Evolutionary conservation across 1,140 invertebrate species (phyloP).

Genomic region (Liolophura sinensis): DNA sequence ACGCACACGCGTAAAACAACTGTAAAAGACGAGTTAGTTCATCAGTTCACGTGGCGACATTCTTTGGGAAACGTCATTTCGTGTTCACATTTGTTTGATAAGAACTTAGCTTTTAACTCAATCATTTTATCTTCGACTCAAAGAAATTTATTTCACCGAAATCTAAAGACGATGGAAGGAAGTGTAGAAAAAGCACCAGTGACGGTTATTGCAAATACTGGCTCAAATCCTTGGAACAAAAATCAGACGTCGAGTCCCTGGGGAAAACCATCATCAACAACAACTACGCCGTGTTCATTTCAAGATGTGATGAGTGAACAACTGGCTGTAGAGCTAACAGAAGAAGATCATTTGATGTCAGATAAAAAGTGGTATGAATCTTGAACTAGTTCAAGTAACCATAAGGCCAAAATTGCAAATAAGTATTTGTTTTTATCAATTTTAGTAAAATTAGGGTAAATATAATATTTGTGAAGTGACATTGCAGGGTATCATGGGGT

Average conservation of each 20-base stretch:
- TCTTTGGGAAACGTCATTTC: background rate
- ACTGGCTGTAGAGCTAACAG: slow-evolving; percentile 37
- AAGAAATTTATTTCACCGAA: background rate
- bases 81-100: background rate
- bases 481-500: too few relatives aligned
- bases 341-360: slow-evolving; percentile 11
- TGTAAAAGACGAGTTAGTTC: too few relatives aligned
- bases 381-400: background rate
- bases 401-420: too few relatives aligned
- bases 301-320: slow-evolving; percentile 52
- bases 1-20: too few relatives aligned
- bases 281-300: slow-evolving; percentile 29
- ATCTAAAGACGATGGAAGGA: background rate
- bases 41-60: too few relatives aligned
- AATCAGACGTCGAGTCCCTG: slow-evolving; percentile 27
- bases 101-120: background rate
- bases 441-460: too few relatives aligned
- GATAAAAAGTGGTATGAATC: background rate
- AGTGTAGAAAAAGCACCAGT: background rate
- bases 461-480: too few relatives aligned
- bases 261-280: slow-evolving; percentile 19
- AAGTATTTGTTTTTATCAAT: too few relatives aligned
- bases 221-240: background rate
- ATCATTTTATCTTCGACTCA: background rate
- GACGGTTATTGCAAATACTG: background rate